Evolutionary conservation across 2,113 vertebrate genomes (phyloP).

Genomic region (Pygoscelis antarcticus): DNA sequence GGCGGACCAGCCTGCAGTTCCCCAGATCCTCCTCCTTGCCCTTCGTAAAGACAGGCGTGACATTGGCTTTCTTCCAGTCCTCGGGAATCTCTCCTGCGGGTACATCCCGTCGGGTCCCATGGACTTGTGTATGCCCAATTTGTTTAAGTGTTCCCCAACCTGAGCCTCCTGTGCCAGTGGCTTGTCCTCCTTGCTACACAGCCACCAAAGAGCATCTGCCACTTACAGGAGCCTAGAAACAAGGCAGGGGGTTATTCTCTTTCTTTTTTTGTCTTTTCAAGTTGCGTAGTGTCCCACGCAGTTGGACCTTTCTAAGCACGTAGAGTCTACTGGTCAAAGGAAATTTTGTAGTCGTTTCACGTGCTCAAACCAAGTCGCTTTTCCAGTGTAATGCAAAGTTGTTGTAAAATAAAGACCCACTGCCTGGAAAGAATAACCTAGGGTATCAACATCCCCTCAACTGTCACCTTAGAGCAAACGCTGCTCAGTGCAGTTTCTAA

Average conservation of each 20-base stretch:
- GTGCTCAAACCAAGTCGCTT: fast-evolving
- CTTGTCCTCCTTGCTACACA: too few species aligned
- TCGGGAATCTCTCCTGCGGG: fast-evolving
- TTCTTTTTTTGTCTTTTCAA: background rate
- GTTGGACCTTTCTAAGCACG: background rate
- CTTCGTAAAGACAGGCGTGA: fast-evolving
- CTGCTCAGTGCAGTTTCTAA: background rate
- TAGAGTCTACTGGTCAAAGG: too few species aligned
- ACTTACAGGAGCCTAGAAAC: background rate
- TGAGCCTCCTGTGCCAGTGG: background rate
- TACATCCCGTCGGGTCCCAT: background rate
- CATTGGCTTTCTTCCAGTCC: background rate
- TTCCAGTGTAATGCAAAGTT: too few species aligned
- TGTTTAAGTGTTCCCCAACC: background rate
- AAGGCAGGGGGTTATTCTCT: background rate
- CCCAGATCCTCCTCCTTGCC: background rate
- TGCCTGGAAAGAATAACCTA: background rate
- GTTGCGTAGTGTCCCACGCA: fast-evolving
- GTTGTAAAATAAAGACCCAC: background rate
- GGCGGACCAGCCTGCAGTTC: background rate
- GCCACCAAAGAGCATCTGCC: too few species aligned
- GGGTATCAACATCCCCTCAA: fast-evolving
- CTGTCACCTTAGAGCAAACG: too few species aligned
- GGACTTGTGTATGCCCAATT: fast-evolving
- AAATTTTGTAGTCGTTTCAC: background rate